A percentile compares a stretch with the other conserved stretches of the same genome.
phyloP scores from a whole-genome alignment of 2,113 vertebrate genomes.

The Trematomus loennbergii region DNA sequence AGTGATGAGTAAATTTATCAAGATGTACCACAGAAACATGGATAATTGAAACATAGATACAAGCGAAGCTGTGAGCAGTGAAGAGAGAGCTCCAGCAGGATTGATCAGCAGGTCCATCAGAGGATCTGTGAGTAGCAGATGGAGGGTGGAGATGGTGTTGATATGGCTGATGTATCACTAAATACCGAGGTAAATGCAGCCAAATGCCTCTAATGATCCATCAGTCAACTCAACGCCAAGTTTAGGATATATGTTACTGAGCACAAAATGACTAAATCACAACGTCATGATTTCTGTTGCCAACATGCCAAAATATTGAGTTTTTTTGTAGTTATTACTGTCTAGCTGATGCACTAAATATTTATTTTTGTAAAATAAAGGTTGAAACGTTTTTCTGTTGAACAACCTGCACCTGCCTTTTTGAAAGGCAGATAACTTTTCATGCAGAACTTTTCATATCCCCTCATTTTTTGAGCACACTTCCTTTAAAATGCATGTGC shows the following conservation, averaged over 20 bases:
- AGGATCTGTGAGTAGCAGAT: constrained; percentile 59
- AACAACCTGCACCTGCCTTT: constrained; percentile 14
- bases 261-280: background rate
- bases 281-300: background rate
- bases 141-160: constrained; percentile 66
- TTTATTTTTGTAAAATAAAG: constrained; percentile 8
- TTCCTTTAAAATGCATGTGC: constrained; percentile 8
- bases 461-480: background rate
- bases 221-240: constrained; percentile 20
- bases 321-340: background rate
- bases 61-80: constrained; percentile 6
- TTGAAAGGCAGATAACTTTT: background rate
- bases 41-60: constrained; percentile 21
- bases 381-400: background rate
- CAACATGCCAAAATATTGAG: background rate
- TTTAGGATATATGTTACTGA: constrained; percentile 45
- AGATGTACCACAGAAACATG: background rate
- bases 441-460: background rate
- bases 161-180: constrained; percentile 61
- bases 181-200: constrained; percentile 46
- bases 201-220: constrained; percentile 39
- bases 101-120: constrained; percentile 41
- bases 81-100: constrained; percentile 33
- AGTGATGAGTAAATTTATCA: background rate
- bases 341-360: background rate